A percentile compares a stretch with the other conserved stretches of the same genome.
These are phyloP conservation scores for Drosophila anomelani DNA, from an alignment of 2,888 invertebrate species.

Conservation along the genomic window DNA sequence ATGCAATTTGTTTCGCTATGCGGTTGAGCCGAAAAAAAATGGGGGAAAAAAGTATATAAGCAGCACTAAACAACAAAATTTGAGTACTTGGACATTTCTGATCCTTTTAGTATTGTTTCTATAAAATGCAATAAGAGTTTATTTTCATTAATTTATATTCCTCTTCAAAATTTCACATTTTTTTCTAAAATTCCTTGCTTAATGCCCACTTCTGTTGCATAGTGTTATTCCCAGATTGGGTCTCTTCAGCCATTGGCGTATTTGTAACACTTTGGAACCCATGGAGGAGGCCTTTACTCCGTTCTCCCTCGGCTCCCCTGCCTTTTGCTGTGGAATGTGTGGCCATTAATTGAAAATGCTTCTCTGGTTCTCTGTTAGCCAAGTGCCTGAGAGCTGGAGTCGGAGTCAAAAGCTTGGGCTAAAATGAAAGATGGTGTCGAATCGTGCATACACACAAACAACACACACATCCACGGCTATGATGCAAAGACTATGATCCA, in stretches of 20 bases:
- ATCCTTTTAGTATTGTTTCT: background rate
- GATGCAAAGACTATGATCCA: constrained; percentile 47
- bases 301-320: constrained; percentile 1
- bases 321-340: constrained; percentile 64
- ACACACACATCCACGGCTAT: constrained; percentile 25
- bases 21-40: constrained; percentile 18
- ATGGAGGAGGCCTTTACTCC: background rate
- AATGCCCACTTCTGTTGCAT: background rate
- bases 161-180: background rate
- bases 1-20: constrained; percentile 47
- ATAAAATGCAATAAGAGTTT: background rate
- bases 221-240: constrained; percentile 10
- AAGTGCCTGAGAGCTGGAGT: constrained; percentile 51
- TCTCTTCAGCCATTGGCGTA: constrained; percentile 68
- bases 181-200: background rate
- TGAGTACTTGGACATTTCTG: background rate
- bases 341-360: constrained; percentile 78
- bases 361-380: constrained; percentile 45
- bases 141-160: no score
- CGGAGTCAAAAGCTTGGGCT: constrained; percentile 16
- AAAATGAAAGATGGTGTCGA: constrained; percentile 78
- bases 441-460: constrained; percentile 63
- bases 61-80: constrained; percentile 25
- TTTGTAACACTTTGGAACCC: constrained; percentile 51
- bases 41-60: background rate